phyloP scores from a whole-genome alignment of 1,140 invertebrate species.

The Neoseiulus cucumeris region DNA sequence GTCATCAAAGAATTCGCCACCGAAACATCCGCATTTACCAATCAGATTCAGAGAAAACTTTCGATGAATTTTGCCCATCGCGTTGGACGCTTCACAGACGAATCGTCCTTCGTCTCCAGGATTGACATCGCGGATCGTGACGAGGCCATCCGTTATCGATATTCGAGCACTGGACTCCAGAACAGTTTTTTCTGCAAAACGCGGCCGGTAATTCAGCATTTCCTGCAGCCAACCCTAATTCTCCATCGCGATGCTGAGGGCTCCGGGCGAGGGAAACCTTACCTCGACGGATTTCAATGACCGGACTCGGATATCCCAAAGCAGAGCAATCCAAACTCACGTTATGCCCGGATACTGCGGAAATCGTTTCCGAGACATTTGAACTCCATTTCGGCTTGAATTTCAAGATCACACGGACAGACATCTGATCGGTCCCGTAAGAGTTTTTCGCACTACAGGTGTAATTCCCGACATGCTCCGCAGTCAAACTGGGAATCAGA shows the following conservation, averaged over 20 bases:
- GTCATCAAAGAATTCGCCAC: too few relatives aligned
- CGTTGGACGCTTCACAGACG: not conserved
- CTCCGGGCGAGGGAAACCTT: not conserved
- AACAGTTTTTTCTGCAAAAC: not conserved
- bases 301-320: slow-evolving; percentile 15
- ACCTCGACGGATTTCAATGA: slow-evolving; percentile 10
- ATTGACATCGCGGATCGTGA: not conserved
- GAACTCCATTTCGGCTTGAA: not conserved
- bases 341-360: not conserved
- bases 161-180: not conserved
- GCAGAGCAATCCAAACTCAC: slow-evolving; percentile 15
- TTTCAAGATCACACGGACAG: not conserved
- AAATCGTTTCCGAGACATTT: not conserved
- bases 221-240: too few relatives aligned
- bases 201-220: too few relatives aligned
- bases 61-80: not conserved
- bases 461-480: slow-evolving; percentile 42
- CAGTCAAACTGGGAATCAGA: not conserved
- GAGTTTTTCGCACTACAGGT: slow-evolving; percentile 49
- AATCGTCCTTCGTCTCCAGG: not conserved
- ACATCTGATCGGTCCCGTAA: slow-evolving; percentile 35
- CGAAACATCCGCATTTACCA: not conserved
- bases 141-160: not conserved
- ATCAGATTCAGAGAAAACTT: not conserved
- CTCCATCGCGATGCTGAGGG: not conserved